Base-by-base conservation (phyloP, 2,888 invertebrate genomes). In the Ectemnius continuus region DNA sequence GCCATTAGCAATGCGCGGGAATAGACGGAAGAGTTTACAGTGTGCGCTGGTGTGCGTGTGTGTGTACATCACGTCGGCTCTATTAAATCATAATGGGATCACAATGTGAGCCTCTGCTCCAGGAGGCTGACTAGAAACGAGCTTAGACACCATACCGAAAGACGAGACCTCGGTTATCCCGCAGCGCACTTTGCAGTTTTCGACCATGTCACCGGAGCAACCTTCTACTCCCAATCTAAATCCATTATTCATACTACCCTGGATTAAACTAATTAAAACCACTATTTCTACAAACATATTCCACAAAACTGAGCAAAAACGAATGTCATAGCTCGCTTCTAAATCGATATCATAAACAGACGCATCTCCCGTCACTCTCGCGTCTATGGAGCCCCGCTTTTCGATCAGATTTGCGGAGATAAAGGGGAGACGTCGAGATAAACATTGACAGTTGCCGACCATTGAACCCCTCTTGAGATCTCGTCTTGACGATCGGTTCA, bases 71-170 rank as follows among this genome's bases (percentile, higher is more conserved):
- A 83, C 84, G 84, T 80, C 79, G 82, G 66, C 78, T 85, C 88
- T 88, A 89, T 89, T 89, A 87, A 88, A 86, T 86, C 84, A 85
- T 88, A 88, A 89, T 89, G 82, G 89, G 82, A 84, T 84, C 85
- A 89, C 89, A 89, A 89, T 89, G 88, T 88, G 86, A 86, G 83
- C 81, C 74, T 76, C 79, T 81, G 78, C 84, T 76, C 79, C 75
- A 73, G 78, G 82, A 84, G 81, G 83, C 77, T 77, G 85, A 73
- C 84, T 83, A 83, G 84, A 82, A 82, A 82, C 83, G 81, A 85
- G 82, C 84, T 83, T 79, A 84, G 83, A 82, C 83, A 78, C 78
- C 80, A 75, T 72, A 75, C 72, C 78, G 65, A 77, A 78, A 78
- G 80, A 75, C 72, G 64, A 81, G 83, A 78, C 74, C 73, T 76